Percentiles rank a stretch among this genome's conserved stretches.
Conservation (phyloP, 1,140 invertebrate genomes). For the Grapholita molesta region DNA sequence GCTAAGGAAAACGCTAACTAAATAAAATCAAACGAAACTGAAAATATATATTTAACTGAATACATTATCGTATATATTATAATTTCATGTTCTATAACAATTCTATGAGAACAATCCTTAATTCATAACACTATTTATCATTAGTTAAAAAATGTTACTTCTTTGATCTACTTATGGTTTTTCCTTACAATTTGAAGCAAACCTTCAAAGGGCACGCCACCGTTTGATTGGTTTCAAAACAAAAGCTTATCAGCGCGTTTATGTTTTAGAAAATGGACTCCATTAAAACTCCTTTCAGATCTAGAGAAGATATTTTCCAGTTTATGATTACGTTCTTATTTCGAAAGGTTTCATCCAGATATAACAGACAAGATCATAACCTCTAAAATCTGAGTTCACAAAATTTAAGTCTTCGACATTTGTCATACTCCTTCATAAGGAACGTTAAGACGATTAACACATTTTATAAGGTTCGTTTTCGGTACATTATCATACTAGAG, state of each 20-base stretch:
- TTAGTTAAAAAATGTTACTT: neutral
- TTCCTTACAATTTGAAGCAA: neutral
- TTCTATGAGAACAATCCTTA: too few species aligned
- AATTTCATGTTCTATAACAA: too few species aligned
- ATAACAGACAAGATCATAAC: neutral
- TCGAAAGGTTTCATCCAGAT: neutral
- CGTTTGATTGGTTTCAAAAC: slow-evolving; percentile 13
- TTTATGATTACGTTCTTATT: neutral
- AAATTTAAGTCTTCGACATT: neutral
- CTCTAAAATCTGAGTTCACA: neutral
- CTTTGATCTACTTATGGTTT: slow-evolving; percentile 3
- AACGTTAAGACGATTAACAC: too few species aligned
- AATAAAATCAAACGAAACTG: too few species aligned
- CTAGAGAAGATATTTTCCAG: neutral
- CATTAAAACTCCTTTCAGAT: slow-evolving; percentile 6
- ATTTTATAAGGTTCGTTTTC: too few species aligned
- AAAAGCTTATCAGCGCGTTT: slow-evolving; percentile 5
- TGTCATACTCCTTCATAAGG: too few species aligned
- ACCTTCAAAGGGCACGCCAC: slow-evolving; percentile 2
- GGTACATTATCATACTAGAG: too few species aligned
- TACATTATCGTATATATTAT: too few species aligned
- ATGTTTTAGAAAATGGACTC: neutral
- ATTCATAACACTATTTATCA: too few species aligned
- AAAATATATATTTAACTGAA: too few species aligned
- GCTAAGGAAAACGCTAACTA: too few species aligned